phyloP scores from a whole-genome alignment of 2,113 vertebrate species.

The Crocuta crocuta region DNA sequence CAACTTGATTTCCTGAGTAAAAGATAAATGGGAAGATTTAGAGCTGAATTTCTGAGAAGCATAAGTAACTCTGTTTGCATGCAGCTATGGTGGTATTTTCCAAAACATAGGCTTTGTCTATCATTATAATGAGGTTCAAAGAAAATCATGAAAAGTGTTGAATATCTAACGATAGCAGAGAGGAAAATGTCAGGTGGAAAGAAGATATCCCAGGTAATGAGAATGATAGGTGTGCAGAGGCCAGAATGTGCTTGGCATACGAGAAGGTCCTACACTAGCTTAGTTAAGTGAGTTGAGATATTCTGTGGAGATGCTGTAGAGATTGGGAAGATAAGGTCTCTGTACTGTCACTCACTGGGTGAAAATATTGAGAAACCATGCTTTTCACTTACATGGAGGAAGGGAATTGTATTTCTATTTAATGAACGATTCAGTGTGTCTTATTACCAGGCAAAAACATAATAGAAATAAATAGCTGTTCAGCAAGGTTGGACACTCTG shows the following conservation, averaged over 20 bases:
- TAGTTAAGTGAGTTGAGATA: not conserved
- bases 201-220: not conserved
- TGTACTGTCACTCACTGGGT: not conserved
- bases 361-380: not conserved
- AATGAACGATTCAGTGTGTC: not conserved
- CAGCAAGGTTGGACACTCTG: not conserved
- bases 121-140: not conserved
- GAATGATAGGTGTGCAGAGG: not conserved
- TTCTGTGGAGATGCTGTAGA: not conserved
- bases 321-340: not conserved
- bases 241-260: not conserved
- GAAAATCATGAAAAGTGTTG: not conserved
- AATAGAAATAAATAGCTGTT: not conserved
- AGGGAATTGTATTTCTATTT: not conserved
- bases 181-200: not conserved
- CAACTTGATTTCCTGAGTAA: not conserved
- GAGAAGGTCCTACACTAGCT: not conserved
- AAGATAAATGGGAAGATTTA: not conserved
- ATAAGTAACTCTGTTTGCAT: not conserved
- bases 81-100: not conserved
- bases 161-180: not conserved
- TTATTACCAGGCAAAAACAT: not conserved
- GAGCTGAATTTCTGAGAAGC: conserved; percentile 28
- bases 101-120: not conserved
- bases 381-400: not conserved